Base-by-base conservation (phyloP, 2,113 vertebrate genomes). In the Eublepharis macularius region DNA sequence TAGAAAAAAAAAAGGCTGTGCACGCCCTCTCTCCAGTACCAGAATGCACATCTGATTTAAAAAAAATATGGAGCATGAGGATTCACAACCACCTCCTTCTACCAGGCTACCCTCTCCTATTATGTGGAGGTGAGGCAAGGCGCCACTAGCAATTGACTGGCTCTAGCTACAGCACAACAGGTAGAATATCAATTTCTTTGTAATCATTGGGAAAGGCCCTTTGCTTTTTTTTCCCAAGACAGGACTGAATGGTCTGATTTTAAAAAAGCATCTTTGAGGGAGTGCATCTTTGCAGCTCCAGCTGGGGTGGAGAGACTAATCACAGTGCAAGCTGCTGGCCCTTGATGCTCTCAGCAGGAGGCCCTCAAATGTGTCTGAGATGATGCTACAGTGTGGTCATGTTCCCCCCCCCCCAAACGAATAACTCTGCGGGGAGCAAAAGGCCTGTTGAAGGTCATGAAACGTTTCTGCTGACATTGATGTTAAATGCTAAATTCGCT, bases 261-360 rank as follows among this genome's bases (percentile, higher is more conserved):
- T 24, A 63, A 9, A 90, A 94, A 93, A 43, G 1, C 17, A 17
- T 80, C n/a, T 65, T 85, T 78, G 66, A 73, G 85, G 86, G 0
- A 12, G 82, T 86, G 89, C 88, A 89, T 83, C 85, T 84, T 72
- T n/a, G 51, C 87, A 81, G 83, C 88, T 92, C 82, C 12, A 77
- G 51, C 75, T n/a, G n/a, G 65, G 82, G 79, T 1, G 78, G 83
- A 69, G 68, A 17, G 80, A 69, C 86, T 78, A 63, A 90, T 89
- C 87, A 2, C 0, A 63, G 87, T 80, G 2, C 17, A 47, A 92
- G 82, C 86, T 73, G 89, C 26, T 0, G 0, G 87, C 81, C 41
- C 91, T 91, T 93, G 92, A 93, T 93, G 91, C 87, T 92, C 93
- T 83, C 89, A 5, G 87, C 92, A 76, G 92, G 91, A 91, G 66